Conservation (phyloP, 2,888 invertebrate species). For the Zeuzera pyrina region DNA sequence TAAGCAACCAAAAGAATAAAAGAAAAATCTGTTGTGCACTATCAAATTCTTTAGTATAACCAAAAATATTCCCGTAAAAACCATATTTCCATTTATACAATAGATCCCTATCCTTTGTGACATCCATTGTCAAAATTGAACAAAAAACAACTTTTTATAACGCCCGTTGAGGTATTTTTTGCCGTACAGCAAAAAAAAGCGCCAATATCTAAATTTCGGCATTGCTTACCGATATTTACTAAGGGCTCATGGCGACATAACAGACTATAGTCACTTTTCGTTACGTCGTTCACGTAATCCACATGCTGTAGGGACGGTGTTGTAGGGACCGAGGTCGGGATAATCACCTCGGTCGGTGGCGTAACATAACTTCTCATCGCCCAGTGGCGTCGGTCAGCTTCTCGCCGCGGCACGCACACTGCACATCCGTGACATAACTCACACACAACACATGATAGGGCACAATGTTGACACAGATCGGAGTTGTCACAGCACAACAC, state of each 20-base stretch:
- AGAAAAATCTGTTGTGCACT: no score
- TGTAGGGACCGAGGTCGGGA: constrained; percentile 54
- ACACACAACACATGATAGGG: constrained; percentile 30
- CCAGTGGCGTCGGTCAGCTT: constrained; percentile 53
- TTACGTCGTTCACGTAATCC: constrained; percentile 35
- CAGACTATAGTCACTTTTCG: constrained; percentile 27
- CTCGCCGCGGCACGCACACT: constrained; percentile 44
- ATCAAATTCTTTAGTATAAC: no score
- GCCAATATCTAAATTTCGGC: constrained; percentile 30
- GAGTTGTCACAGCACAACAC: constrained; percentile 36
- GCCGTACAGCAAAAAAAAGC: constrained; percentile 33
- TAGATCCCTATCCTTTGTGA: no score
- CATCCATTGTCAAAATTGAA: constrained; percentile 46
- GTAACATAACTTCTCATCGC: constrained; percentile 67
- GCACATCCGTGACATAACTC: constrained; percentile 54
- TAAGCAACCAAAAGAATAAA: no score
- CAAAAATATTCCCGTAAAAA: no score
- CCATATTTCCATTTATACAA: no score
- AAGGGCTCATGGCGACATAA: constrained; percentile 30
- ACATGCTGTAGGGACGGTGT: constrained; percentile 46
- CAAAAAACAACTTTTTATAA: constrained; percentile 25
- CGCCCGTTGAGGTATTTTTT: constrained; percentile 24
- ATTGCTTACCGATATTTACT: constrained; percentile 45
- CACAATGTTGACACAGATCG: constrained; percentile 23
- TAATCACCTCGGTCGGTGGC: constrained; percentile 71